These are phyloP conservation scores for Triplophysa tibetana DNA, from an alignment of 2,113 vertebrate species.

Conservation along the genomic window DNA sequence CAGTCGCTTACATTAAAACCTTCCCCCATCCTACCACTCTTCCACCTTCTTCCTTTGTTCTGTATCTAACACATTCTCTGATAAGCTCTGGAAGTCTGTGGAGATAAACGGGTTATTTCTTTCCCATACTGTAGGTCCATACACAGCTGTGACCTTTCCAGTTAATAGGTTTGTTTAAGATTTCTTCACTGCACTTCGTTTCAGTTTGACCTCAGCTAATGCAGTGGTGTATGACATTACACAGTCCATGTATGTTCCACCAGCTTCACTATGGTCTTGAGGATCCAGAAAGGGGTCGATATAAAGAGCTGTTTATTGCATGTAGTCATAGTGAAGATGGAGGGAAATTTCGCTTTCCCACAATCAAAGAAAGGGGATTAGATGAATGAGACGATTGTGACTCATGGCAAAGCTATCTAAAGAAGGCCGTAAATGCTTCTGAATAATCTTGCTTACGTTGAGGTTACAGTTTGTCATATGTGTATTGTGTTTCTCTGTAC, in stretches of 20 bases:
- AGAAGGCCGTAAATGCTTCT: constrained; percentile 56
- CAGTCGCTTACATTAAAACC: constrained; percentile 59
- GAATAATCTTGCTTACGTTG: constrained; percentile 23
- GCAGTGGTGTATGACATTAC: neutral
- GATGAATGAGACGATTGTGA: constrained; percentile 53
- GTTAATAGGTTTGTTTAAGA: neutral
- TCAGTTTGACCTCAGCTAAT: neutral
- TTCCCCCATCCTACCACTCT: constrained; percentile 41
- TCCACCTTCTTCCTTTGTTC: constrained; percentile 16
- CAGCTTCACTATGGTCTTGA: too few relatives aligned
- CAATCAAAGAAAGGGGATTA: constrained; percentile 41
- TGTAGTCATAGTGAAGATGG: constrained; percentile 43
- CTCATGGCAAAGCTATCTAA: constrained; percentile 61
- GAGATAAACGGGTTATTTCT: constrained; percentile 60
- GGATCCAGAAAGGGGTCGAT: neutral
- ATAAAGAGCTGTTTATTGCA: constrained; percentile 56
- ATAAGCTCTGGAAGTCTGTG: constrained; percentile 61
- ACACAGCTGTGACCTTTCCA: neutral
- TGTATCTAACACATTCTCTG: constrained; percentile 47
- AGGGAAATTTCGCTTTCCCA: constrained; percentile 66
- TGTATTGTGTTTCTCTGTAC: neutral
- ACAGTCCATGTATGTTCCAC: neutral
- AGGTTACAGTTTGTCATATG: neutral
- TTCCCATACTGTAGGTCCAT: constrained; percentile 39
- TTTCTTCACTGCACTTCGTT: constrained; percentile 29